Evolutionary conservation across 2,797 vertebrate species (phyloP).

Genomic region (Notoglanidium macrostoma): DNA sequence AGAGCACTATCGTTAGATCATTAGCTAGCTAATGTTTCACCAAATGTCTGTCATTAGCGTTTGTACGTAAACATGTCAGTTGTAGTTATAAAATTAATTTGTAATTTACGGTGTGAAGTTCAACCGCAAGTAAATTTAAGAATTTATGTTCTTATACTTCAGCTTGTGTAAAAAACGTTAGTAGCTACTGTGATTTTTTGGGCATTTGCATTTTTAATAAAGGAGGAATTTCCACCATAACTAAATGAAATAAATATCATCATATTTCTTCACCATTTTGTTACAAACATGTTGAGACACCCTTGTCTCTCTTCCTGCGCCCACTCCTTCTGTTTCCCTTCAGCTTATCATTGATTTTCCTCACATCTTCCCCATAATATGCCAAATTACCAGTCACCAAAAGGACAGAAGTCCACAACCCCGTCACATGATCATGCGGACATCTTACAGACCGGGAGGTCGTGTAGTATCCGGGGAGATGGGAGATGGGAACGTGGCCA

Average conservation of each 20-base stretch:
- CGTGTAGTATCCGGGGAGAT: not conserved
- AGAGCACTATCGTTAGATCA: not conserved
- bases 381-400: not conserved
- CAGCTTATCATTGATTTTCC: not conserved
- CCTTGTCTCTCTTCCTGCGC: not conserved
- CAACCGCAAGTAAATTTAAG: not conserved
- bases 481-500: slow-evolving; percentile 22
- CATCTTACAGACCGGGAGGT: not conserved
- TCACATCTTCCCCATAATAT: not conserved
- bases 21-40: not conserved
- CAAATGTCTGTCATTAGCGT: not conserved
- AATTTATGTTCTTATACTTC: not conserved
- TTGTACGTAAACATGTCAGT: not conserved
- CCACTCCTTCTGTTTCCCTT: not conserved
- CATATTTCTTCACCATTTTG: not conserved
- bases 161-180: not conserved
- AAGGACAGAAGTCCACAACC: slow-evolving; percentile 1
- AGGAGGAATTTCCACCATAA: not conserved
- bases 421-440: not conserved
- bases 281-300: not conserved
- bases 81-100: not conserved
- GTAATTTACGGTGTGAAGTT: no score
- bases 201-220: not conserved
- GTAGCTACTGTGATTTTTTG: not conserved
- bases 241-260: not conserved